Conservation (phyloP, 1,140 invertebrate genomes). For the Musca vetustissima region DNA sequence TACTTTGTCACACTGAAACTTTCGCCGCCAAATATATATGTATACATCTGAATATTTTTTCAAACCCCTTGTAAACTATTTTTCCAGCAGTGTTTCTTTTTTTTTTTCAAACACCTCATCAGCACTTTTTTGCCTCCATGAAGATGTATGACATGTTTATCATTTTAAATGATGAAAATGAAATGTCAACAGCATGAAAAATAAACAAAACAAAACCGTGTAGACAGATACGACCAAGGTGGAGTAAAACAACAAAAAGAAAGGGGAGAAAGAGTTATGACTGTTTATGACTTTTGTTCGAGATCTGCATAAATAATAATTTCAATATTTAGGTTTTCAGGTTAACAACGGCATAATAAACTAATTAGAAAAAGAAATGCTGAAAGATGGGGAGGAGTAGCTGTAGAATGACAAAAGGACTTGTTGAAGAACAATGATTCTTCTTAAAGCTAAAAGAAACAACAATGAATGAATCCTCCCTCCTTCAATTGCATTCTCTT, state of each 20-base stretch:
- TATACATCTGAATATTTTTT: too few relatives aligned
- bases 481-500: not conserved
- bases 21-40: too few relatives aligned
- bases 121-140: too few relatives aligned
- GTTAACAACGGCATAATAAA: not conserved
- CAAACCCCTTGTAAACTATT: too few relatives aligned
- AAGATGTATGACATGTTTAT: conserved; percentile 1
- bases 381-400: not conserved
- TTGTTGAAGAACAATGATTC: not conserved
- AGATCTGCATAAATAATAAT: conserved; percentile 7
- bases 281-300: too few relatives aligned
- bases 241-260: not conserved
- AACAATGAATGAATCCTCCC: not conserved
- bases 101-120: too few relatives aligned
- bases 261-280: not conserved
- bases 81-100: too few relatives aligned
- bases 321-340: conserved; percentile 21
- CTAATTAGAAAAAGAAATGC: not conserved
- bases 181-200: conserved; percentile 2
- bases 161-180: conserved; percentile 13
- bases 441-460: too few relatives aligned
- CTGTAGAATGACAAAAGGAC: not conserved
- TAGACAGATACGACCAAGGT: too few relatives aligned
- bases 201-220: not conserved
- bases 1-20: too few relatives aligned